A percentile compares a stretch with the other conserved stretches of the same genome.
phyloP scores from a whole-genome alignment of 2,113 vertebrate genomes.

The Origma solitaria region DNA sequence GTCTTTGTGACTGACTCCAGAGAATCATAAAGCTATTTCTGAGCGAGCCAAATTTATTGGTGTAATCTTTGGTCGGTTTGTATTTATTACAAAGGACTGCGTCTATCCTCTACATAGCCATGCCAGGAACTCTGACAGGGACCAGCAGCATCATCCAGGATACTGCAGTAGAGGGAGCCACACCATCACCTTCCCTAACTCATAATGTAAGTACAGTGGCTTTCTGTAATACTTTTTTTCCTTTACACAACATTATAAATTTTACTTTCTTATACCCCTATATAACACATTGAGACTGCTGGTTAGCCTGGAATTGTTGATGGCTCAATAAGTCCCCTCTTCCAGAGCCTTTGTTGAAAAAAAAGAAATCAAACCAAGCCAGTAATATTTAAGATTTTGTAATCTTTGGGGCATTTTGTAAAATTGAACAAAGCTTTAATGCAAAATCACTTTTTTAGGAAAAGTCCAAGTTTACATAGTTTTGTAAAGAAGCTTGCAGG shows the following conservation, averaged over 20 bases:
- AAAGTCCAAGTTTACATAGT: background rate
- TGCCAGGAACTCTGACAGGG: background rate
- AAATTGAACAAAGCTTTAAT: background rate
- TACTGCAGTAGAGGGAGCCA: conserved; percentile 44
- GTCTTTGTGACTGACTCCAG: background rate
- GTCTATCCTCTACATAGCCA: background rate
- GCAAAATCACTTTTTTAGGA: background rate
- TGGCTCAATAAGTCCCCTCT: background rate
- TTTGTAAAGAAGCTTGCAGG: background rate
- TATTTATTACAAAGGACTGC: background rate
- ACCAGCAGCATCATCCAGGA: background rate
- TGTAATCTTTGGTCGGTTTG: background rate
- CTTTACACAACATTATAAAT: background rate
- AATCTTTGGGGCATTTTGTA: background rate
- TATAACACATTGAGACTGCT: background rate
- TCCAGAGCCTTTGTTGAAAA: background rate
- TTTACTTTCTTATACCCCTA: background rate
- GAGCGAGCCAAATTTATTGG: background rate
- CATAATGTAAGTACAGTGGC: background rate
- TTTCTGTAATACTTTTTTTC: background rate
- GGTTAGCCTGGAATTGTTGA: background rate
- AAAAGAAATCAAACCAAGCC: background rate
- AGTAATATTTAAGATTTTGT: background rate
- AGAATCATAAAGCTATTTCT: background rate
- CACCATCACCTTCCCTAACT: background rate